phyloP scores from a whole-genome alignment of 1,140 invertebrate species.

The Papilio machaon region DNA sequence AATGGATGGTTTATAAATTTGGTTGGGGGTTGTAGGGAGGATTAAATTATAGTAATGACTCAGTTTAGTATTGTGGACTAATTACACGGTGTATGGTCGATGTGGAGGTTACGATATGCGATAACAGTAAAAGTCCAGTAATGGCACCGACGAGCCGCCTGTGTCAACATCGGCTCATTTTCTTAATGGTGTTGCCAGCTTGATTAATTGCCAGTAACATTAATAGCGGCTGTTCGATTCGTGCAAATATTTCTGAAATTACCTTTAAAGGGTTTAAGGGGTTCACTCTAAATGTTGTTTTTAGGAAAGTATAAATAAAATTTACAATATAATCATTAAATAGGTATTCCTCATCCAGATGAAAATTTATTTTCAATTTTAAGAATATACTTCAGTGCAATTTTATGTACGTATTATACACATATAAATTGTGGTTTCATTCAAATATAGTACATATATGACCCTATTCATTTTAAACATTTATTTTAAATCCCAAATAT shows the following conservation, averaged over 20 bases:
- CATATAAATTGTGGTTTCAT: too few species aligned
- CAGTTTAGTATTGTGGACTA: constrained; percentile 65
- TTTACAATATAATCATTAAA: neutral
- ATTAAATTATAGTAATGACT: constrained; percentile 51
- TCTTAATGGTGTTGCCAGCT: constrained; percentile 56
- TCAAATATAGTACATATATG: too few species aligned
- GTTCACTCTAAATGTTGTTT: neutral
- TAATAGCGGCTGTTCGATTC: constrained; percentile 29
- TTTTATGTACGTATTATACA: too few species aligned
- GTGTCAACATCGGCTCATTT: constrained; percentile 69
- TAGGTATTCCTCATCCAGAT: too few species aligned
- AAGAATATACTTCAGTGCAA: too few species aligned
- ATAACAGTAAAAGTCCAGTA: constrained; percentile 78
- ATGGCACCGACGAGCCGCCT: constrained; percentile 63
- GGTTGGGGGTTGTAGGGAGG: neutral
- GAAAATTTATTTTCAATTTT: too few species aligned
- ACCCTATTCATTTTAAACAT: neutral
- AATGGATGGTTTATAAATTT: constrained; percentile 29
- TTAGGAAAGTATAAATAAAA: neutral
- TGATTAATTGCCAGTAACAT: constrained; percentile 35
- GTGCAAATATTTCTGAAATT: constrained; percentile 15
- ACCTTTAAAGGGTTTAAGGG: neutral
- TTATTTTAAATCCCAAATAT: neutral
- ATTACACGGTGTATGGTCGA: constrained; percentile 66
- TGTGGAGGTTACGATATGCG: constrained; percentile 69